Percentiles rank a stretch among this genome's conserved stretches.
phyloP scores from a whole-genome alignment of 2,888 invertebrate species.

The Erebia epiphron region DNA sequence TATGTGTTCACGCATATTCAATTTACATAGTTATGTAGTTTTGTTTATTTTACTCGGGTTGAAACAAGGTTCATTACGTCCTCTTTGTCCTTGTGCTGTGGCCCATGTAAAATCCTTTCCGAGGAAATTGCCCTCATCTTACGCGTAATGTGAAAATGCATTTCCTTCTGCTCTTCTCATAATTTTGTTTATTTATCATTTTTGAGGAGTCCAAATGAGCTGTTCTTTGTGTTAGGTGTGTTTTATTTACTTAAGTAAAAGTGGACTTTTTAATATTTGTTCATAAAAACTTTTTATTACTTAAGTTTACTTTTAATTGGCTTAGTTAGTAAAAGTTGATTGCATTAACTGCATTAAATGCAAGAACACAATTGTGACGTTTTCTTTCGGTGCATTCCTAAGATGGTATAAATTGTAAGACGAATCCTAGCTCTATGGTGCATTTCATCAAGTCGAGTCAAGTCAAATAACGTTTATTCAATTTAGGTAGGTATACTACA shows the following conservation, averaged over 20 bases:
- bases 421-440: too few relatives aligned
- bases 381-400: too few relatives aligned
- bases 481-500: too few relatives aligned
- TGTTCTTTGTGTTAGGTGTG: neutral
- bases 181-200: conserved; percentile 29
- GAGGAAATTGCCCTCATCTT: conserved; percentile 62
- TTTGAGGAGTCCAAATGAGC: conserved; percentile 3
- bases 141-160: conserved; percentile 56
- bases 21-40: conserved; percentile 42
- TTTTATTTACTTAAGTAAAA: neutral
- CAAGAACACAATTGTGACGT: too few relatives aligned
- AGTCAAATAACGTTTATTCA: too few relatives aligned
- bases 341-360: too few relatives aligned
- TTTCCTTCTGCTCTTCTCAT: conserved; percentile 45
- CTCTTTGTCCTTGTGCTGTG: conserved; percentile 61
- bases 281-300: neutral
- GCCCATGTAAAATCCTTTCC: conserved; percentile 62
- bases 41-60: conserved; percentile 61
- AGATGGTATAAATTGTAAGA: too few relatives aligned
- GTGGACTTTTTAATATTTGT: neutral
- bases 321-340: too few relatives aligned
- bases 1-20: conserved; percentile 17
- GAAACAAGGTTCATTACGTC: conserved; percentile 67
- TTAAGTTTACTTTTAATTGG: too few relatives aligned
- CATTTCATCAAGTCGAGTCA: too few relatives aligned